phyloP scores from a whole-genome alignment of 2,113 vertebrate species.

The Struthio camelus region DNA sequence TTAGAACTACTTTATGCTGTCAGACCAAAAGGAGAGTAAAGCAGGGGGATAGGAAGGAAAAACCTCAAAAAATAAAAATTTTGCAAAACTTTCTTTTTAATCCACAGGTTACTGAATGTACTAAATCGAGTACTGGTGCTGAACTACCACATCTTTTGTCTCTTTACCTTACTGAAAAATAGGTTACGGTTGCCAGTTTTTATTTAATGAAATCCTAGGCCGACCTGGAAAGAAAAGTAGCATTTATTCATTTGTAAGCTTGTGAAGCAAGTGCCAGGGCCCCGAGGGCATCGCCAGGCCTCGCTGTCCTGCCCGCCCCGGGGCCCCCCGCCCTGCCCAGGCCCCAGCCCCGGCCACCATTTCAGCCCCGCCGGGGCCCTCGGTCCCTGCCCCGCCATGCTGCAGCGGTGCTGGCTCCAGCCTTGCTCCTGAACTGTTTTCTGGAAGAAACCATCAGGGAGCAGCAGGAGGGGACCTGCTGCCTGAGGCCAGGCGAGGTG shows the following conservation, averaged over 20 bases:
- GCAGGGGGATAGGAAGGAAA: not conserved
- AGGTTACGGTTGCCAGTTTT: not conserved
- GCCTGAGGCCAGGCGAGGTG: not conserved
- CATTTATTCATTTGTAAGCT: not conserved
- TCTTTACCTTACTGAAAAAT: not conserved
- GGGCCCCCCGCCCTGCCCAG: not conserved
- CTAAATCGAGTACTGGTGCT: not conserved
- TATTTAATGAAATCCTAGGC: not conserved
- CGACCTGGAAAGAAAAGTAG: not conserved
- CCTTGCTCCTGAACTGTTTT: not conserved
- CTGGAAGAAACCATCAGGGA: not conserved
- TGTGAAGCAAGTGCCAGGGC: not conserved
- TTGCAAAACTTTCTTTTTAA: not conserved
- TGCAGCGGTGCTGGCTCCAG: not conserved
- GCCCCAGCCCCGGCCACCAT: rapidly evolving
- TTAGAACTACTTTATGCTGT: not conserved
- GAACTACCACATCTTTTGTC: not conserved
- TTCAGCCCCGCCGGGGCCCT: not conserved
- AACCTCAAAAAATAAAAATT: not conserved
- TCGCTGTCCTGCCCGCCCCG: no score
- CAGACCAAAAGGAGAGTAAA: not conserved
- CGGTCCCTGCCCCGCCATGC: no score
- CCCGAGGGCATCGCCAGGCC: no score
- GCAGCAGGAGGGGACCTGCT: not conserved
- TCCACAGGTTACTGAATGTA: not conserved